Percentiles rank a stretch among this genome's conserved stretches.
These are phyloP conservation scores for Notechis scutatus DNA, from an alignment of 2,113 vertebrate species.

Conservation along the genomic window DNA sequence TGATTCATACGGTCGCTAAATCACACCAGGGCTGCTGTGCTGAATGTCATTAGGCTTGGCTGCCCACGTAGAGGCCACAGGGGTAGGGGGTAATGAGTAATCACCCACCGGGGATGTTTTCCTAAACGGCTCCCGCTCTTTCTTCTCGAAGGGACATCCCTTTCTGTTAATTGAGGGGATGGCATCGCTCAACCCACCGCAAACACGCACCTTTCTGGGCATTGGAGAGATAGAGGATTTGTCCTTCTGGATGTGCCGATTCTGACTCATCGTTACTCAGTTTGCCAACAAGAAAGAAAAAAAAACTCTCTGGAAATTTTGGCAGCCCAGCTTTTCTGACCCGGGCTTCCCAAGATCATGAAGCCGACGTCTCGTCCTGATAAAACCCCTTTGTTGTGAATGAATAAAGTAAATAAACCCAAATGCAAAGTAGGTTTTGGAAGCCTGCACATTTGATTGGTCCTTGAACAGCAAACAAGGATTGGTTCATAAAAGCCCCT, in stretches of 20 bases:
- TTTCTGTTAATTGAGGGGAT: neutral
- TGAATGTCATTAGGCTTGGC: neutral
- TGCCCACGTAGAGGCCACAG: neutral
- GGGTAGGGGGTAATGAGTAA: neutral
- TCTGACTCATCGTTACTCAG: neutral
- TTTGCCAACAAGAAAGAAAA: neutral
- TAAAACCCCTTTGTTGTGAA: too few relatives aligned
- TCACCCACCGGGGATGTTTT: neutral
- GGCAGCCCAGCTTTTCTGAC: neutral
- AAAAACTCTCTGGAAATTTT: neutral
- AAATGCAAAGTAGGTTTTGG: too few relatives aligned
- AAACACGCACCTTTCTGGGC: neutral
- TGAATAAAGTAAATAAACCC: too few relatives aligned
- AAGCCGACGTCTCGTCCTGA: too few relatives aligned
- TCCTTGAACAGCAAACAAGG: too few relatives aligned
- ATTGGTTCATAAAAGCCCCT: too few relatives aligned
- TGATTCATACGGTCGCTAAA: conserved; percentile 10
- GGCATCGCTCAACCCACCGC: neutral
- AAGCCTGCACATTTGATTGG: too few relatives aligned
- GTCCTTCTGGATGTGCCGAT: neutral
- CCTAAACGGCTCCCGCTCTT: neutral
- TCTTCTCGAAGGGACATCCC: neutral
- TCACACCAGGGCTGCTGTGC: neutral
- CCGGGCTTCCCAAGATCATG: too few relatives aligned
- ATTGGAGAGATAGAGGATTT: neutral